Evolutionary conservation across 2,888 invertebrate genomes (phyloP).

Genomic region (Ophion ellenae): DNA sequence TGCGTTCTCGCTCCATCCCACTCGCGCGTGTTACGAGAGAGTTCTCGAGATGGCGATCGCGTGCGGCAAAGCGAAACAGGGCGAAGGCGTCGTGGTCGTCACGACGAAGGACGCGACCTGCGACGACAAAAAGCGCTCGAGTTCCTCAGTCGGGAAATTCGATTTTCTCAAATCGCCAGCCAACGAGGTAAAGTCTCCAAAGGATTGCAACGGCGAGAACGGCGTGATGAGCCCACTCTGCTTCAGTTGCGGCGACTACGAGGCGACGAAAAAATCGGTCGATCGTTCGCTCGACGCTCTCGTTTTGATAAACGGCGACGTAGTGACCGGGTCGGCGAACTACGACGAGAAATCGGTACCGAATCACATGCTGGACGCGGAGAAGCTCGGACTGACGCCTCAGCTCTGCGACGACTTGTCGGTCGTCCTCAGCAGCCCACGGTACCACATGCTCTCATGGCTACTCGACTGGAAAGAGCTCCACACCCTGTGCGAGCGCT

Average conservation of each 20-base stretch:
- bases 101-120: neutral
- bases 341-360: conserved; percentile 88
- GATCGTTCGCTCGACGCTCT: conserved; percentile 84
- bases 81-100: conserved; percentile 68
- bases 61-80: conserved; percentile 84
- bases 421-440: conserved; percentile 88
- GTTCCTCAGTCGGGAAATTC: neutral
- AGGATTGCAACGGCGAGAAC: conserved; percentile 42
- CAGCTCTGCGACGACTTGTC: conserved; percentile 89
- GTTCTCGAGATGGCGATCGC: conserved; percentile 85
- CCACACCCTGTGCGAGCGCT: conserved; percentile 85
- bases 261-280: conserved; percentile 73
- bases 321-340: conserved; percentile 86
- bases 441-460: conserved; percentile 90
- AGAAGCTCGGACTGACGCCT: conserved; percentile 87
- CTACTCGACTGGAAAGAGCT: conserved; percentile 87
- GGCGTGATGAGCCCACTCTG: conserved; percentile 72
- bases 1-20: conserved; percentile 90
- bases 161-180: too few species aligned
- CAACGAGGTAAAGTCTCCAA: conserved; percentile 9
- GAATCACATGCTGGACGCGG: conserved; percentile 86
- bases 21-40: conserved; percentile 86
- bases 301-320: conserved; percentile 85
- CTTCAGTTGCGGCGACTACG: conserved; percentile 77
- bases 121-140: conserved; percentile 11